Conservation (phyloP, 2,888 invertebrate genomes). For the Zaprionus lineosus region DNA sequence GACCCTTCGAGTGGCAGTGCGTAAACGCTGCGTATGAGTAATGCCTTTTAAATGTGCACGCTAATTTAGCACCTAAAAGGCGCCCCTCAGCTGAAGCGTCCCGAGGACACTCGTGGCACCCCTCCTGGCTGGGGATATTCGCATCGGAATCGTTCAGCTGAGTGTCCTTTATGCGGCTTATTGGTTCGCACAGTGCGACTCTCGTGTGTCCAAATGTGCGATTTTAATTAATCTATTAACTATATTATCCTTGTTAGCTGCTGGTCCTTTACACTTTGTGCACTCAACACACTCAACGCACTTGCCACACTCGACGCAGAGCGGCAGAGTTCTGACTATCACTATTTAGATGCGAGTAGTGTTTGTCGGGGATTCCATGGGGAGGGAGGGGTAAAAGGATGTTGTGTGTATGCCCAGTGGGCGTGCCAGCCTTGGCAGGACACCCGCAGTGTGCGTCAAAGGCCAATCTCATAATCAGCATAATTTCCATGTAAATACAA, state of each 20-base stretch:
- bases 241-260: slow-evolving; percentile 23
- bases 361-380: too few relatives aligned
- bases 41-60: slow-evolving; percentile 62
- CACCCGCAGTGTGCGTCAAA: slow-evolving; percentile 34
- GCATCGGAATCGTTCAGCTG: slow-evolving; percentile 35
- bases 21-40: slow-evolving; percentile 51
- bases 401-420: slow-evolving; percentile 27
- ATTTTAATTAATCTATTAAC: slow-evolving; percentile 52
- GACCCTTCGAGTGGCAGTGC: slow-evolving; percentile 36
- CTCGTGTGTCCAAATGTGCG: slow-evolving; percentile 12
- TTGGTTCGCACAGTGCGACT: slow-evolving; percentile 15
- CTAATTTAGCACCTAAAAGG: slow-evolving; percentile 65
- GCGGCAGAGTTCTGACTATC: slow-evolving; percentile 20
- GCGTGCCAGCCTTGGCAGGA: slow-evolving; percentile 27
- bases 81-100: too few relatives aligned
- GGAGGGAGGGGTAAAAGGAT: too few relatives aligned
- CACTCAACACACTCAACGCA: too few relatives aligned
- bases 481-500: slow-evolving; percentile 68
- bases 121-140: slow-evolving; percentile 9
- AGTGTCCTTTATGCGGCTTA: slow-evolving; percentile 24
- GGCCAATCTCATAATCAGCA: slow-evolving; percentile 74
- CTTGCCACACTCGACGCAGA: not conserved
- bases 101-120: slow-evolving; percentile 20
- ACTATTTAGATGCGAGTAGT: slow-evolving; percentile 12
- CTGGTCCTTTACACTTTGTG: slow-evolving; percentile 19